Evolutionary conservation across 1,140 invertebrate genomes (phyloP).

Genomic region (Ylistrum balloti): DNA sequence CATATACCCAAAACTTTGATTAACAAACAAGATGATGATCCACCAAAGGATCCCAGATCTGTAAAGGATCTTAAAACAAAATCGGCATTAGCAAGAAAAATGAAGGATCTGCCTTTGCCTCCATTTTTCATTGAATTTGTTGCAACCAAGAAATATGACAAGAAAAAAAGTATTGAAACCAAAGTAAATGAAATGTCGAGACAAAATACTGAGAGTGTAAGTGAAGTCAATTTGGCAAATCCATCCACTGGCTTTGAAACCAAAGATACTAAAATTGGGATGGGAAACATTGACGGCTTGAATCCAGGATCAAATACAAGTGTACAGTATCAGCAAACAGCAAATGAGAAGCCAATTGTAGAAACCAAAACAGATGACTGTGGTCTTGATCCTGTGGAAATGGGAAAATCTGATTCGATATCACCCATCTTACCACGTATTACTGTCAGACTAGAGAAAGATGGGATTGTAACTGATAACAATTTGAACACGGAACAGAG

Average conservation of each 20-base stretch:
- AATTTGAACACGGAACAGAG: background rate
- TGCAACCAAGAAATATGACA: constrained; percentile 16
- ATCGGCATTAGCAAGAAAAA: background rate
- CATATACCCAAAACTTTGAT: constrained; percentile 67
- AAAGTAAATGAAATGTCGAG: background rate
- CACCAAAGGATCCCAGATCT: constrained; percentile 60
- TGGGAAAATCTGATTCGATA: background rate
- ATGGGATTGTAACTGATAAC: background rate
- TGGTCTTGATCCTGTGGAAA: background rate
- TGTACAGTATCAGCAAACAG: background rate
- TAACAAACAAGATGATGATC: constrained; percentile 50
- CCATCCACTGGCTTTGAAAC: background rate
- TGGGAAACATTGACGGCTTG: background rate
- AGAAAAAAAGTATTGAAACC: background rate
- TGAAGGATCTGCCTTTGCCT: background rate
- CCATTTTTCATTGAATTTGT: constrained; percentile 25
- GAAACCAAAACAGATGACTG: background rate
- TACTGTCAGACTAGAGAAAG: background rate
- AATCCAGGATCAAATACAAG: background rate
- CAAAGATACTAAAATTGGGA: background rate
- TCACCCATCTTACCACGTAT: background rate
- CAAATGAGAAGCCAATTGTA: background rate
- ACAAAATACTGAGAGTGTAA: background rate
- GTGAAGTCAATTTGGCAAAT: background rate
- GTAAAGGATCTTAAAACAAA: background rate